phyloP scores from a whole-genome alignment of 2,888 invertebrate species.

The Hypomecis punctinalis region DNA sequence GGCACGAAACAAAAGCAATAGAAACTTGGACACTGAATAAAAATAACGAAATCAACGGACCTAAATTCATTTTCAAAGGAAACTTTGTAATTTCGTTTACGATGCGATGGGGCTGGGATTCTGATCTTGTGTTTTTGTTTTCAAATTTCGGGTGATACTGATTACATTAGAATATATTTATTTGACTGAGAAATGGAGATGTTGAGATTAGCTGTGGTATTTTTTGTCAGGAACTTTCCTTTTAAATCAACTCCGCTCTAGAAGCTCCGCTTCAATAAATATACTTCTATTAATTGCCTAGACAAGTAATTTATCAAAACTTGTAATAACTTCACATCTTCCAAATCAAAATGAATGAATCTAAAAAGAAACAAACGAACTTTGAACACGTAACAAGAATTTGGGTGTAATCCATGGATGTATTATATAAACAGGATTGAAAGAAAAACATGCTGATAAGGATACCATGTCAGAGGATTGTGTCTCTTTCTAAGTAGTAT shows the following conservation, averaged over 20 bases:
- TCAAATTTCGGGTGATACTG: conserved; percentile 30
- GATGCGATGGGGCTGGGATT: conserved; percentile 25
- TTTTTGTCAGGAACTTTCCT: background rate
- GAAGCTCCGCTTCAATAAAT: background rate
- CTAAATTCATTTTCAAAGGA: conserved; percentile 70
- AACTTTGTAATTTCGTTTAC: conserved; percentile 42
- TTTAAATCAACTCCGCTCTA: background rate
- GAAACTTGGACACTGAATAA: conserved; percentile 74
- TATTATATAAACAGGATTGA: too few relatives aligned
- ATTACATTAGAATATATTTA: conserved; percentile 22
- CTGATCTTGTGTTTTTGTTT: conserved; percentile 32
- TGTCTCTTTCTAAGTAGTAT: too few relatives aligned
- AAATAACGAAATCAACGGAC: conserved; percentile 64
- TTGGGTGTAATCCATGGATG: too few relatives aligned
- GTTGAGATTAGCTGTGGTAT: background rate
- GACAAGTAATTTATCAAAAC: too few relatives aligned
- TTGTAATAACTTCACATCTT: too few relatives aligned
- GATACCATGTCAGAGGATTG: too few relatives aligned
- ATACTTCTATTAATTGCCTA: too few relatives aligned
- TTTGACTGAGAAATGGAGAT: conserved; percentile 2
- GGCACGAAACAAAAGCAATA: conserved; percentile 65
- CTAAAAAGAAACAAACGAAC: too few relatives aligned
- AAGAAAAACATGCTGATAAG: too few relatives aligned
- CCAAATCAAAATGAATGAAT: too few relatives aligned
- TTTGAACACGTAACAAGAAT: too few relatives aligned